Conservation (phyloP, 2,888 invertebrate genomes). For the Crioceris asparagi region DNA sequence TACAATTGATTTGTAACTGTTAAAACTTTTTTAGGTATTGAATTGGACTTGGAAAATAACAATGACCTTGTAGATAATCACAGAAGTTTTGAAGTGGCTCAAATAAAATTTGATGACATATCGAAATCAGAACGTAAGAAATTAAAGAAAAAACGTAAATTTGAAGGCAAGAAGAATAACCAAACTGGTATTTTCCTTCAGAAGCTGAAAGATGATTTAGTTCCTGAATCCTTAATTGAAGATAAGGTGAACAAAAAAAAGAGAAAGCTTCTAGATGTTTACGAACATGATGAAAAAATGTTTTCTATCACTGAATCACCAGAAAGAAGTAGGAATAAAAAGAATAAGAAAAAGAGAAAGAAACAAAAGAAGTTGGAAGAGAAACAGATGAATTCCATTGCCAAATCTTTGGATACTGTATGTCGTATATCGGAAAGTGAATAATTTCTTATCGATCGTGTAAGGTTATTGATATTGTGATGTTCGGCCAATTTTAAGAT, state of each 20-base stretch:
- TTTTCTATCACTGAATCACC: conserved; percentile 16
- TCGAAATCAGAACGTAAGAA: conserved; percentile 32
- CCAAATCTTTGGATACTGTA: conserved; percentile 26
- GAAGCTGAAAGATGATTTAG: conserved; percentile 18
- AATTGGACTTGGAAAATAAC: conserved; percentile 29
- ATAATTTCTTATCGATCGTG: conserved; percentile 12
- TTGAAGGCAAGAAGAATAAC: conserved; percentile 21
- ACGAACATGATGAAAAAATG: conserved; percentile 16
- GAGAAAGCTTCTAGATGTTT: conserved; percentile 25
- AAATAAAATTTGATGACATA: conserved; percentile 27
- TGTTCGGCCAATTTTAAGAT: too few species aligned
- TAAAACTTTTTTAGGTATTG: conserved; percentile 25
- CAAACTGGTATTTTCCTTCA: conserved; percentile 22
- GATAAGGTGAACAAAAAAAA: conserved; percentile 25
- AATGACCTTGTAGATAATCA: conserved; percentile 24
- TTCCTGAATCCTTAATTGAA: conserved; percentile 15
- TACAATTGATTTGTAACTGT: background rate
- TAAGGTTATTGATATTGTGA: too few species aligned
- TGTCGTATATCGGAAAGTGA: conserved; percentile 33
- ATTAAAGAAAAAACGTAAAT: conserved; percentile 29
- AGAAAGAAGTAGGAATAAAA: conserved; percentile 18
- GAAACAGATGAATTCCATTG: conserved; percentile 27
- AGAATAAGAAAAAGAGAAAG: conserved; percentile 22
- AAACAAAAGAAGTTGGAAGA: conserved; percentile 25
- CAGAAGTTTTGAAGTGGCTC: conserved; percentile 29